Percentiles rank a stretch among this genome's conserved stretches.
phyloP scores from a whole-genome alignment of 1,140 invertebrate species.

The Lerema accius region DNA sequence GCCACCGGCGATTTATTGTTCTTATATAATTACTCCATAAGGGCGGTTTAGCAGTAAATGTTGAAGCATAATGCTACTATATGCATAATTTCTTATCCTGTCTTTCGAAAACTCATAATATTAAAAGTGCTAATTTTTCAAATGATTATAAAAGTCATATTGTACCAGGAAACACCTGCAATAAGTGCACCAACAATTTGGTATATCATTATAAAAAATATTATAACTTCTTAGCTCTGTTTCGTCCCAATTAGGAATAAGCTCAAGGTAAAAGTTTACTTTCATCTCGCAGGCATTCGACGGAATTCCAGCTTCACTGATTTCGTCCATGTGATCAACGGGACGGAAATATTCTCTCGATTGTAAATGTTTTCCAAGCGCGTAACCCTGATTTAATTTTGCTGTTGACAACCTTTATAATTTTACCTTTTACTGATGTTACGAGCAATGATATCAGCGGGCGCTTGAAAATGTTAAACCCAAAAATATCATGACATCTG shows the following conservation, averaged over 20 bases:
- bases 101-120: too few species aligned
- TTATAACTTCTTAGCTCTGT: too few species aligned
- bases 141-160: too few species aligned
- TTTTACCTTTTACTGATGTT: neutral
- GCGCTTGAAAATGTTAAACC: too few species aligned
- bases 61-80: too few species aligned
- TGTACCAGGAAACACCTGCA: too few species aligned
- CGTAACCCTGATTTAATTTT: neutral
- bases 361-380: conserved; percentile 21
- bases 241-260: too few species aligned
- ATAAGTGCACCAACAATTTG: too few species aligned
- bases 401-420: neutral
- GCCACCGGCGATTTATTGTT: neutral
- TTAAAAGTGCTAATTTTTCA: too few species aligned
- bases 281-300: conserved; percentile 6
- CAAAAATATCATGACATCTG: too few species aligned
- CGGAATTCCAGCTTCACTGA: neutral
- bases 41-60: neutral
- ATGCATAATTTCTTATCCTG: too few species aligned
- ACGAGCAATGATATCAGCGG: neutral
- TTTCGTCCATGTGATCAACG: conserved; percentile 9
- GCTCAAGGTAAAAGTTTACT: neutral
- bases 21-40: neutral
- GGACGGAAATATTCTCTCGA: conserved; percentile 17
- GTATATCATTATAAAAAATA: too few species aligned